Percentiles rank a stretch among this genome's conserved stretches.
Conservation (phyloP, 2,888 invertebrate species). For the Molanna angustata region DNA sequence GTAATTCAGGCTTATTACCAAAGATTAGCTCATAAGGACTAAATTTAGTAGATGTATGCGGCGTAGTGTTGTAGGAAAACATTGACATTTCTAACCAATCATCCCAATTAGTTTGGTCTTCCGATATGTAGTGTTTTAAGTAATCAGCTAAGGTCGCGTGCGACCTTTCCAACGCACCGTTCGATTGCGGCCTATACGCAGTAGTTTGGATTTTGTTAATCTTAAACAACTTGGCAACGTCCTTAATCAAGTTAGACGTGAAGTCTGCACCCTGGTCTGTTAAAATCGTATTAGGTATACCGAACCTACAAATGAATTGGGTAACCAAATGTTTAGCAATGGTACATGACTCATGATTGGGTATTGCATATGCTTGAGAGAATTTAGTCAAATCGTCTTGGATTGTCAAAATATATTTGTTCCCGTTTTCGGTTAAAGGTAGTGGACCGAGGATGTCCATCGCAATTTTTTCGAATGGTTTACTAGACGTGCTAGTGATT, state of each 20-base stretch:
- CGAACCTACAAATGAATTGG: slow-evolving; percentile 33
- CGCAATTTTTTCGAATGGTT: slow-evolving; percentile 35
- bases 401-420: slow-evolving; percentile 38
- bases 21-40: slow-evolving; percentile 37
- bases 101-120: slow-evolving; percentile 37
- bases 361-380: slow-evolving; percentile 36
- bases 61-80: slow-evolving; percentile 36
- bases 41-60: slow-evolving; percentile 35
- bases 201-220: slow-evolving; percentile 36
- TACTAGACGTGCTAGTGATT: slow-evolving; percentile 35
- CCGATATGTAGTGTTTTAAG: slow-evolving; percentile 36
- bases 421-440: slow-evolving; percentile 35
- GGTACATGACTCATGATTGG: slow-evolving; percentile 37
- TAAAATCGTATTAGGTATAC: slow-evolving; percentile 50
- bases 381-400: slow-evolving; percentile 40
- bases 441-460: slow-evolving; percentile 39
- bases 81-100: slow-evolving; percentile 35
- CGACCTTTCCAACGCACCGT: slow-evolving; percentile 37
- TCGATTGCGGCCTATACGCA: slow-evolving; percentile 37
- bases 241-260: slow-evolving; percentile 35
- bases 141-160: slow-evolving; percentile 37
- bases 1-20: slow-evolving; percentile 33
- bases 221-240: slow-evolving; percentile 36
- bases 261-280: slow-evolving; percentile 55
- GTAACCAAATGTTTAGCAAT: slow-evolving; percentile 34